A percentile compares a stretch with the other conserved stretches of the same genome.
Evolutionary conservation across 2,888 invertebrate genomes (phyloP).

Genomic region (Melanotus villosus): DNA sequence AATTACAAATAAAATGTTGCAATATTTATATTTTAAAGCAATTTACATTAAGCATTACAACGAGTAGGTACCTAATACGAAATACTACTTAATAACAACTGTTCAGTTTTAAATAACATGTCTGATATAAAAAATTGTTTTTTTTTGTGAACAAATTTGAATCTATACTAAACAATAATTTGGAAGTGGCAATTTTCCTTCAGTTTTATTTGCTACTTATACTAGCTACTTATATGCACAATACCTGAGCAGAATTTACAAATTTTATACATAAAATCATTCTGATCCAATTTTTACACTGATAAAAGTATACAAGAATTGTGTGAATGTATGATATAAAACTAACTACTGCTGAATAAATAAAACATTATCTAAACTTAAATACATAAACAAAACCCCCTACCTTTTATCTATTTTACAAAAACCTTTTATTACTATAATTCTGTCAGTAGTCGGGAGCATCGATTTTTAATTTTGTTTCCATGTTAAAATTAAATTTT

Average conservation of each 20-base stretch:
- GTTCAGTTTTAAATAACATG: slow-evolving; percentile 47
- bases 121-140: slow-evolving; percentile 14
- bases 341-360: too few species aligned
- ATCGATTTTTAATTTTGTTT: too few species aligned
- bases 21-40: slow-evolving; percentile 62
- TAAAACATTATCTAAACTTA: too few species aligned
- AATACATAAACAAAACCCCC: too few species aligned
- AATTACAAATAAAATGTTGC: slow-evolving; percentile 54
- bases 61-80: slow-evolving; percentile 55
- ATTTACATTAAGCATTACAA: slow-evolving; percentile 59
- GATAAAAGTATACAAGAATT: too few species aligned
- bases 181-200: slow-evolving; percentile 27
- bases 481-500: too few species aligned
- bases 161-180: slow-evolving; percentile 30
- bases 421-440: too few species aligned
- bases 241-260: slow-evolving; percentile 42
- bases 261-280: slow-evolving; percentile 28
- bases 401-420: too few species aligned
- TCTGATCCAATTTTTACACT: too few species aligned
- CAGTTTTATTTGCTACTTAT: slow-evolving; percentile 32
- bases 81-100: slow-evolving; percentile 54
- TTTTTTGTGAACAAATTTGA: slow-evolving; percentile 26
- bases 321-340: too few species aligned
- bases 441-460: too few species aligned
- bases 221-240: slow-evolving; percentile 32